These are phyloP conservation scores for Gasteruption jaculator DNA, from an alignment of 2,888 invertebrate genomes.

Conservation along the genomic window DNA sequence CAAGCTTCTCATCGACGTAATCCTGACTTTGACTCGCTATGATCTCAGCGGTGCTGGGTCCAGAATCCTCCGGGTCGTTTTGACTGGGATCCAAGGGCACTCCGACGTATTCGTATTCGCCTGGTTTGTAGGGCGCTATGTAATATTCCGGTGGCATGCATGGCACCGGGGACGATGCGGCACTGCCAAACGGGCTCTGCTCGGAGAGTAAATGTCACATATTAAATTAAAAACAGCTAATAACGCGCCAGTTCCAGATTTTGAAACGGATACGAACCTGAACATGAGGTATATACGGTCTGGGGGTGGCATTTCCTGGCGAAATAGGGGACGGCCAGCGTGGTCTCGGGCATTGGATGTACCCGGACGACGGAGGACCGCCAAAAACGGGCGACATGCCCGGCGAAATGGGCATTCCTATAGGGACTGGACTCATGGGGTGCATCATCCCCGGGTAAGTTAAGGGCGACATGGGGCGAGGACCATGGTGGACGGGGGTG, in stretches of 20 bases:
- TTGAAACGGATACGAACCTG: constrained; percentile 27
- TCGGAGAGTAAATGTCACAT: constrained; percentile 44
- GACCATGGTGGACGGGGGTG: constrained; percentile 22
- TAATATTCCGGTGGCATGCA: constrained; percentile 47
- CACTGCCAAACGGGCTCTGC: constrained; percentile 46
- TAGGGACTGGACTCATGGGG: constrained; percentile 53
- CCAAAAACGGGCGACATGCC: constrained; percentile 59
- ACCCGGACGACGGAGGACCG: constrained; percentile 46
- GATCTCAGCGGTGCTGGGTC: constrained; percentile 86
- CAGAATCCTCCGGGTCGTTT: constrained; percentile 69
- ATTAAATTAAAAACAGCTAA: not conserved
- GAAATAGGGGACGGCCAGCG: constrained; percentile 60
- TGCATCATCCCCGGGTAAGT: constrained; percentile 52
- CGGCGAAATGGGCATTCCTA: constrained; percentile 65
- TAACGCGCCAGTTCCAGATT: not conserved
- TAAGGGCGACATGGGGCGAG: constrained; percentile 55
- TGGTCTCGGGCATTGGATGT: constrained; percentile 64
- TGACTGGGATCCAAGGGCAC: constrained; percentile 73
- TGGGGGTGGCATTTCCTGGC: constrained; percentile 49
- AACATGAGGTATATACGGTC: constrained; percentile 56
- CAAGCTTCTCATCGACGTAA: constrained; percentile 89
- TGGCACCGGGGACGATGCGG: constrained; percentile 37
- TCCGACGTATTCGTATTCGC: constrained; percentile 69
- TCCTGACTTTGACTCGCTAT: constrained; percentile 92
- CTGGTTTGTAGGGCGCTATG: constrained; percentile 53